A percentile compares a stretch with the other conserved stretches of the same genome.
Conservation (phyloP, 1,140 invertebrate species). For the Bactericera cockerelli region DNA sequence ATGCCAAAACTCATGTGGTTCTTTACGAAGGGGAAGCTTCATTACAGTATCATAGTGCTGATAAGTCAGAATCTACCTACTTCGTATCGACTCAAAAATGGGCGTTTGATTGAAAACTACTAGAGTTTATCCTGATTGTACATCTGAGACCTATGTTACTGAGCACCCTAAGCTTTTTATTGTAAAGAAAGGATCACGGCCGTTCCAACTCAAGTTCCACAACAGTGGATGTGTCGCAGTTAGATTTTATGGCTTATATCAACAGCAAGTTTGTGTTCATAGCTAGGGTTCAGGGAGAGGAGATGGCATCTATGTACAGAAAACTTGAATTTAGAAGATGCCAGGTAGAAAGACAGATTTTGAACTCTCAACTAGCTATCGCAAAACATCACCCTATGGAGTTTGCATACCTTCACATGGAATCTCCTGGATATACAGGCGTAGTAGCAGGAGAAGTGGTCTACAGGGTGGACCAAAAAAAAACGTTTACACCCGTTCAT, state of each 20-base stretch:
- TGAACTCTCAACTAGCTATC: not conserved
- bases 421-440: not conserved
- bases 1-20: conserved; percentile 9
- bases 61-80: not conserved
- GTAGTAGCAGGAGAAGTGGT: not conserved
- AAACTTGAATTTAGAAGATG: not conserved
- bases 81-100: not conserved
- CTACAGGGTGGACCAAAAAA: too few species aligned
- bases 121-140: not conserved
- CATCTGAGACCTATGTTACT: not conserved
- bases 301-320: not conserved
- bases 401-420: not conserved
- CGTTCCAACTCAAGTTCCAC: not conserved
- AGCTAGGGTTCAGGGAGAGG: not conserved
- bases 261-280: not conserved
- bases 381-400: not conserved
- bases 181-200: not conserved
- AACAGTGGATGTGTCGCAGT: not conserved
- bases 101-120: not conserved
- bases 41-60: not conserved
- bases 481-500: too few species aligned
- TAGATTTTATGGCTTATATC: not conserved
- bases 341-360: not conserved
- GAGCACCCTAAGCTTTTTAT: not conserved
- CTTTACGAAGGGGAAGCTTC: not conserved